Percentiles rank a stretch among this genome's conserved stretches.
These are phyloP conservation scores for Spizella passerina DNA, from an alignment of 2,797 vertebrate genomes.

Conservation along the genomic window DNA sequence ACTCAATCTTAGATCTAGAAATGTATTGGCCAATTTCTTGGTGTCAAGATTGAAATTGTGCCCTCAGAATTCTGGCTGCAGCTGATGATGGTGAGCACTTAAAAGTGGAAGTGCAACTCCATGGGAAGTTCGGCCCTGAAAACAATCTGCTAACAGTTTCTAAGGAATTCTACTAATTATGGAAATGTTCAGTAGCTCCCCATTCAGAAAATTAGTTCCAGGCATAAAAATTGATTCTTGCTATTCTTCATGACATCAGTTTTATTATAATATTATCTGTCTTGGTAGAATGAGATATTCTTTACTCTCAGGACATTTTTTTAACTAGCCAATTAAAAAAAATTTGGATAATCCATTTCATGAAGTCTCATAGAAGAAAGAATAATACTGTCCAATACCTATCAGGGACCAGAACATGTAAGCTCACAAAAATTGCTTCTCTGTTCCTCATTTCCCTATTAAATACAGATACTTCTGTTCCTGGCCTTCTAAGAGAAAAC, in stretches of 20 bases:
- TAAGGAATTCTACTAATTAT: neutral
- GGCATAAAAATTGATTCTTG: conserved; percentile 1
- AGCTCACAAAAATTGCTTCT: neutral
- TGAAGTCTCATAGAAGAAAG: neutral
- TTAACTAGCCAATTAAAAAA: neutral
- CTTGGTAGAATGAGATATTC: neutral
- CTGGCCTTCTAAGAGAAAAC: neutral
- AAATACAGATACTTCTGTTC: neutral
- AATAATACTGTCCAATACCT: neutral
- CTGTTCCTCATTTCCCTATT: neutral
- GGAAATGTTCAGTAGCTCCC: neutral
- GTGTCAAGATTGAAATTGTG: neutral
- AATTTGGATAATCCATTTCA: neutral
- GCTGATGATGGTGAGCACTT: neutral
- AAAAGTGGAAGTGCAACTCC: neutral
- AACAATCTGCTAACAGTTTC: neutral
- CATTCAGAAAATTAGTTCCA: neutral
- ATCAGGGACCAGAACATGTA: neutral
- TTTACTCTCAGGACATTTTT: neutral
- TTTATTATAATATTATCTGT: neutral
- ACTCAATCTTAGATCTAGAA: neutral
- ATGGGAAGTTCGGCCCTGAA: neutral
- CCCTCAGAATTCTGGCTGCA: neutral
- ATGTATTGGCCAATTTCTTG: neutral
- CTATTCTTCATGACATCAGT: neutral